A percentile compares a stretch with the other conserved stretches of the same genome.
phyloP scores from a whole-genome alignment of 1,140 invertebrate species.

The Drosophila asahinai region DNA sequence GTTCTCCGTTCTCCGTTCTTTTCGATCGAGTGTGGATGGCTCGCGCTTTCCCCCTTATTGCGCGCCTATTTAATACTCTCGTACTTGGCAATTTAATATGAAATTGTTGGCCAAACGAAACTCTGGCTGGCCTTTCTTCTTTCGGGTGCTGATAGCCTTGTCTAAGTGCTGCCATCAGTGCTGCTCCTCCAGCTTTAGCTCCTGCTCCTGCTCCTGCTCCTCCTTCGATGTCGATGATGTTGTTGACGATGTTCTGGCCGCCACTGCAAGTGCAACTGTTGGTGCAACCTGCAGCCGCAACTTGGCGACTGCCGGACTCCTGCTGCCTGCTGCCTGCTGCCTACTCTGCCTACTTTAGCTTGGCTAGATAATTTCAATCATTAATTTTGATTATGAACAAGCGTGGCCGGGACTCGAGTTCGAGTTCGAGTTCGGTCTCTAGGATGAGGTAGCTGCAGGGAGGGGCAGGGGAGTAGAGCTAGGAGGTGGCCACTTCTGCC shows the following conservation, averaged over 20 bases:
- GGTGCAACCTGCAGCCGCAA: slow-evolving; percentile 29
- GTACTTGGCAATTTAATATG: slow-evolving; percentile 80
- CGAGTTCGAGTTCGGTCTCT: slow-evolving; percentile 22
- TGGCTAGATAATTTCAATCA: slow-evolving; percentile 81
- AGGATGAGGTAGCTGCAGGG: slow-evolving; percentile 1
- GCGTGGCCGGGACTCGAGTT: slow-evolving; percentile 55
- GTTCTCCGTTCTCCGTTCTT: neutral
- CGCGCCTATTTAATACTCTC: slow-evolving; percentile 70
- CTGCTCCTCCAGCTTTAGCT: slow-evolving; percentile 28
- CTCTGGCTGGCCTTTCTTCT: slow-evolving; percentile 36
- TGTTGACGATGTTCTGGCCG: slow-evolving; percentile 65
- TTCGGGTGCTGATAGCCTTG: slow-evolving; percentile 80
- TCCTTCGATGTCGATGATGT: slow-evolving; percentile 58
- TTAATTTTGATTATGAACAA: slow-evolving; percentile 84
- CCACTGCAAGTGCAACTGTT: slow-evolving; percentile 52
- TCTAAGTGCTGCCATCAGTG: slow-evolving; percentile 82
- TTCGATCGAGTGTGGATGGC: slow-evolving; percentile 44
- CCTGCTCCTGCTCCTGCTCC: slow-evolving; percentile 22
- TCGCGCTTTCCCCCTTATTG: slow-evolving; percentile 39
- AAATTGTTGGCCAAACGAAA: slow-evolving; percentile 80
- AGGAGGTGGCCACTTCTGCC: slow-evolving; percentile 34
- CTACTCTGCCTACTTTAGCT: slow-evolving; percentile 73
- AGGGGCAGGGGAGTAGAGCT: neutral
- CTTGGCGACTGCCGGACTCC: slow-evolving; percentile 28
- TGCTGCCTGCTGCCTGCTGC: slow-evolving; percentile 8